These are phyloP conservation scores for Ctenosaura bakeri DNA, from an alignment of 2,797 vertebrate genomes.

Conservation along the genomic window DNA sequence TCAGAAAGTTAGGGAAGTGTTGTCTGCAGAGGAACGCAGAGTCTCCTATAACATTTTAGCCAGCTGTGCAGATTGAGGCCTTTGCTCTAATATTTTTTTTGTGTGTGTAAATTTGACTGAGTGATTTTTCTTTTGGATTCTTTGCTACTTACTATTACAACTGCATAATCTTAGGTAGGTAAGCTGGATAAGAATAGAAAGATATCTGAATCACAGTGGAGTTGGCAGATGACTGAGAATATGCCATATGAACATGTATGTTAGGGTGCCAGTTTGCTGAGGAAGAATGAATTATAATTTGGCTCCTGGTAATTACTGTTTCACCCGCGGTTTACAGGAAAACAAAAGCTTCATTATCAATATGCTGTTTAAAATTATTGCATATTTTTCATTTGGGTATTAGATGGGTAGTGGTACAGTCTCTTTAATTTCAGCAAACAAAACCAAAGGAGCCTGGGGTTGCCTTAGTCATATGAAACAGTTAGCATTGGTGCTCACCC, in stretches of 20 bases:
- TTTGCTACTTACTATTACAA: neutral
- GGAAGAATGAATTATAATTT: neutral
- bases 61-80: slow-evolving; percentile 8
- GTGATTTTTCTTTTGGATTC: neutral
- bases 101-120: neutral
- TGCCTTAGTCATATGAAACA: neutral
- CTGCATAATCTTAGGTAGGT: neutral
- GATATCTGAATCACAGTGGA: neutral
- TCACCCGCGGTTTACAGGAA: neutral
- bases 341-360: neutral
- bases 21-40: neutral
- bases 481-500: neutral
- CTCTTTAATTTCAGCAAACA: neutral
- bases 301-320: neutral
- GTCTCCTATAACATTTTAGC: neutral
- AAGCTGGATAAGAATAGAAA: neutral
- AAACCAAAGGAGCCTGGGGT: neutral
- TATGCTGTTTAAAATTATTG: neutral
- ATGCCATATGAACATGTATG: neutral
- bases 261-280: neutral
- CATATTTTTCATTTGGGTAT: neutral
- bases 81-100: neutral
- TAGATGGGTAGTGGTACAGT: neutral
- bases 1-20: slow-evolving; percentile 38
- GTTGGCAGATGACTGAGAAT: neutral